phyloP scores from a whole-genome alignment of 2,797 vertebrate species.

The Silurus aristotelis region DNA sequence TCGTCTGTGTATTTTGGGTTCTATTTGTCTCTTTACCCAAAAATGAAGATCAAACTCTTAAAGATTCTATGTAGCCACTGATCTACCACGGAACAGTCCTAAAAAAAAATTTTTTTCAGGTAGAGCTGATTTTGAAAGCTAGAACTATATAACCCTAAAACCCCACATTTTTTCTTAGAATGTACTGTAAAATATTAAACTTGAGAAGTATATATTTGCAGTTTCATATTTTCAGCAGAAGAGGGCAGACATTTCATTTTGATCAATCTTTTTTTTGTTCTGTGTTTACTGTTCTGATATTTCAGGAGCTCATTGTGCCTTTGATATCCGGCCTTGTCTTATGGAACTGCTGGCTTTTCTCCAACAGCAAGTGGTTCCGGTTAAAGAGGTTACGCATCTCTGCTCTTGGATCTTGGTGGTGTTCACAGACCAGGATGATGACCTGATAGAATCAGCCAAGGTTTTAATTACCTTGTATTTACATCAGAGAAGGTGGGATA shows the following conservation, averaged over 20 bases:
- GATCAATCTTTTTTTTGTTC: background rate
- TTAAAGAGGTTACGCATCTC: slow-evolving; percentile 60
- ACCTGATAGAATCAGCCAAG: slow-evolving; percentile 89
- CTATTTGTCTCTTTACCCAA: background rate
- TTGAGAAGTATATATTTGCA: background rate
- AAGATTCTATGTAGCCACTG: background rate
- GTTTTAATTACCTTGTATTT: slow-evolving; percentile 78
- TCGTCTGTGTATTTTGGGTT: background rate
- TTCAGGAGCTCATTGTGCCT: slow-evolving; percentile 44
- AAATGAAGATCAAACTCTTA: background rate
- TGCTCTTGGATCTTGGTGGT: slow-evolving; percentile 84
- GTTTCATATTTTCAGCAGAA: slow-evolving; percentile 43
- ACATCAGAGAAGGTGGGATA: slow-evolving; percentile 73
- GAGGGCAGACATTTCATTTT: slow-evolving; percentile 38
- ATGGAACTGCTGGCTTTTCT: slow-evolving; percentile 74
- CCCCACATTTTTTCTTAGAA: background rate
- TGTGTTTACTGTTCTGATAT: background rate
- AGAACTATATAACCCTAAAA: background rate
- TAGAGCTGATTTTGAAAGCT: background rate
- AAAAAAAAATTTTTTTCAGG: background rate
- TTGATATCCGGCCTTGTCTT: slow-evolving; percentile 52
- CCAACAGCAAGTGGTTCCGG: slow-evolving; percentile 59
- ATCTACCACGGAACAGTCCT: background rate
- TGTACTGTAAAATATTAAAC: background rate
- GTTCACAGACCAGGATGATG: slow-evolving; percentile 94